Evolutionary conservation across 2,113 vertebrate genomes (phyloP).

Genomic region (Camelus bactrianus): DNA sequence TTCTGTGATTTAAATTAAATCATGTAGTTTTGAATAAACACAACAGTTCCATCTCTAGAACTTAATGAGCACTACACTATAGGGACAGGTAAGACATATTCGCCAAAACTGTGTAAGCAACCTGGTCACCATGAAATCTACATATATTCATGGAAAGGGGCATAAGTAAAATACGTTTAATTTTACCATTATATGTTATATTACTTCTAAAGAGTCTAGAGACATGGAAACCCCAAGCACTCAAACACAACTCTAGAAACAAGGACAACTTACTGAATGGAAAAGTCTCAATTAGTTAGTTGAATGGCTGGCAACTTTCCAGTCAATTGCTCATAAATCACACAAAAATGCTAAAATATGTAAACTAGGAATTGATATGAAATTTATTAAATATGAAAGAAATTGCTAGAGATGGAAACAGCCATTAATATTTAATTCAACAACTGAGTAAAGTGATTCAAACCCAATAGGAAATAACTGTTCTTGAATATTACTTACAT

Average conservation of each 20-base stretch:
- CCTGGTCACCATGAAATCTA: not conserved
- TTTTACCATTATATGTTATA: not conserved
- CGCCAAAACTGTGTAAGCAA: not conserved
- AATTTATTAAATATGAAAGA: slow-evolving; percentile 2
- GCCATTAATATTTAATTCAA: not conserved
- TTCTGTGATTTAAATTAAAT: not conserved
- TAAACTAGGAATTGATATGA: not conserved
- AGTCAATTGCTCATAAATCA: not conserved
- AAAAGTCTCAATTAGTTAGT: not conserved
- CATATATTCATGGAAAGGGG: not conserved
- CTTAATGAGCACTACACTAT: not conserved
- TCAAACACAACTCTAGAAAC: not conserved
- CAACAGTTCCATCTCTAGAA: not conserved
- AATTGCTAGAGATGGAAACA: not conserved
- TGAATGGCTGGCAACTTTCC: not conserved
- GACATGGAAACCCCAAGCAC: not conserved
- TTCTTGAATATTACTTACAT: not conserved
- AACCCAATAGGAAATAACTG: not conserved
- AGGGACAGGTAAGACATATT: not conserved
- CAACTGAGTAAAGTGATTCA: not conserved
- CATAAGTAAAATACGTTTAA: not conserved
- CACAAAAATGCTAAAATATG: not conserved
- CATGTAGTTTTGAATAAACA: not conserved
- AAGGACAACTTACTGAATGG: not conserved
- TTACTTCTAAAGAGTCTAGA: not conserved